Evolutionary conservation across 2,113 vertebrate genomes (phyloP).

Genomic region (Ondatra zibethicus): DNA sequence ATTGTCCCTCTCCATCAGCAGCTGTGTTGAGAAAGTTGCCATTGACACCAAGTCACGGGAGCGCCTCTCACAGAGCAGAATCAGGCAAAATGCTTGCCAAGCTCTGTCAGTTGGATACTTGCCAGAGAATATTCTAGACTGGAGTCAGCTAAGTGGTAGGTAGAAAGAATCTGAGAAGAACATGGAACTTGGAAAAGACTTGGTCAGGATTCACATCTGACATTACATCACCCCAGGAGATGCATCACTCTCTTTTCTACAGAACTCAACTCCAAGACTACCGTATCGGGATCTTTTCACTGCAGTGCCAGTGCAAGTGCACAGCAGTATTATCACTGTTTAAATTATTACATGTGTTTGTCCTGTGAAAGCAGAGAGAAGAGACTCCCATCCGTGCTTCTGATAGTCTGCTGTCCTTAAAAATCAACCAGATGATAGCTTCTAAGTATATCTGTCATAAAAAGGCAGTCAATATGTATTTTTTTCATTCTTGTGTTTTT

Average conservation of each 20-base stretch:
- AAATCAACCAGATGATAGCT: neutral
- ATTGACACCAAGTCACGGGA: neutral
- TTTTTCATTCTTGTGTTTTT: neutral
- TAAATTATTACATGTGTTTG: neutral
- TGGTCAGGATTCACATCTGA: neutral
- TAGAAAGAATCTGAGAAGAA: neutral
- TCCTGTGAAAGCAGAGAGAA: neutral
- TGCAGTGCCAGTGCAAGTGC: neutral
- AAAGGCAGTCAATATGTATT: slow-evolving; percentile 2
- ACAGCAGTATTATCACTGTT: neutral
- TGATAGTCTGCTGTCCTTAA: slow-evolving; percentile 46
- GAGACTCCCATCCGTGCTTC: neutral
- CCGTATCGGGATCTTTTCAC: neutral
- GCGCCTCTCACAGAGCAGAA: neutral
- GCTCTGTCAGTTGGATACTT: neutral
- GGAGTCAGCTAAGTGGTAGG: neutral
- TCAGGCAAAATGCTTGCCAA: neutral
- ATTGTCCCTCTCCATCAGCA: neutral
- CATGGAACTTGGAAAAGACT: neutral
- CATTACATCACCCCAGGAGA: neutral
- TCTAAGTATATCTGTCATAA: slow-evolving; percentile 16
- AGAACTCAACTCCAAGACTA: neutral
- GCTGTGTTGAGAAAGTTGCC: neutral
- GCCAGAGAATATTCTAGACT: slow-evolving; percentile 3
- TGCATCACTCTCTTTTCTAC: neutral